Base-by-base conservation (phyloP, 1,140 invertebrate genomes). In the Lepidurus packardi region DNA sequence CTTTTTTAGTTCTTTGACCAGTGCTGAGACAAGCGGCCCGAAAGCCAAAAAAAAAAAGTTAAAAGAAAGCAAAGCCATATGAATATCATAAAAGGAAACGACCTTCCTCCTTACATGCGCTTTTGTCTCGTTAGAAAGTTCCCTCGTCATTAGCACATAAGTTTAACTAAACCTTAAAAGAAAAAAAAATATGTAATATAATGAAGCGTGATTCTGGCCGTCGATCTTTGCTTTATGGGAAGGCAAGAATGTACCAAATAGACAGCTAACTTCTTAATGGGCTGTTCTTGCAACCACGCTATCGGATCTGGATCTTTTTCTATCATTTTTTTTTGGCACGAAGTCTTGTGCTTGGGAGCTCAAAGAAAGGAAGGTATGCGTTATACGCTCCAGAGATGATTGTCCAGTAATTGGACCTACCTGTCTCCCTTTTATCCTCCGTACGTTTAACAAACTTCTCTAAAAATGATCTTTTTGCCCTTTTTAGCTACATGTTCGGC, bases 71-170 rank as follows among this genome's bases (percentile, higher is more conserved):
- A 6, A 65, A 65, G 53, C 53, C 53, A 65, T 16, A 21, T 16
- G 45, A 47, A 16, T 16, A 34, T 34, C 53, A 7, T 9, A 65
- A 7, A 65, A 13, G 13, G 53, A 21, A 65, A 65, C 13, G 53
- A 16, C 53, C 21, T 65, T 65, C 53, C 13, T 65, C 21, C 53
- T 65, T 65, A 65, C 21, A 65, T 65, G 13, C 7, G 13, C 53
- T 65, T 65, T 21, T 65, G 21, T 65, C 53, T 65, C n/a, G 8
- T 34, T 65, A 65, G 53, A 65, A 65, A 65, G 53, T 65, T 65
- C 13, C 53, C 13, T 65, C 53, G 13, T 65, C 53, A 65, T 16
- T 65, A 65, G 53, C 53, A 65, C 53, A 65, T 65, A 13, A 65
- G 53, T 65, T 65, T 34, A 21, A 65, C 53, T 65, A 65, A 65